These are phyloP conservation scores for Asobara japonica DNA, from an alignment of 1,140 invertebrate species.

Conservation along the genomic window DNA sequence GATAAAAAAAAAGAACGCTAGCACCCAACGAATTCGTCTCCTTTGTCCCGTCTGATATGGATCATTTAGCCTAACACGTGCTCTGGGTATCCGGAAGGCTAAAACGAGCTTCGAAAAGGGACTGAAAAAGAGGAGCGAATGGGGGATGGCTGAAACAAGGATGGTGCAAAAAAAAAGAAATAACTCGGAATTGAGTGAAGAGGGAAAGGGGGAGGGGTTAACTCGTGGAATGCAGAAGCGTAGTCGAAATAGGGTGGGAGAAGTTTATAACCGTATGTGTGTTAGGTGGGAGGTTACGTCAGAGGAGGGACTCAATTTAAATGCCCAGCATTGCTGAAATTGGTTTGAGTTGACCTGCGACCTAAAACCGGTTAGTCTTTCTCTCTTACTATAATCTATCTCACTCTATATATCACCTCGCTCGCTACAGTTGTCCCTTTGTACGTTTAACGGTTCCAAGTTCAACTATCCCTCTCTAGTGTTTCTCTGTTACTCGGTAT, in stretches of 20 bases:
- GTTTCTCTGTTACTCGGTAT: not conserved
- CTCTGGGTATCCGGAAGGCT: not conserved
- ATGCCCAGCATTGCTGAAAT: conserved; percentile 34
- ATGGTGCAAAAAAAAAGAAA: not conserved
- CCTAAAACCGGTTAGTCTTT: conserved; percentile 14
- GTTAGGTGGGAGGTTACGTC: conserved; percentile 32
- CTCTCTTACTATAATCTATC: too few relatives aligned
- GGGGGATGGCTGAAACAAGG: not conserved
- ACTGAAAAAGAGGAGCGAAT: not conserved
- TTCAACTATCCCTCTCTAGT: not conserved
- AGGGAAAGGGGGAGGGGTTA: too few relatives aligned
- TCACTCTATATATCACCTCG: conserved; percentile 8
- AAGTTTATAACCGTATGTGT: conserved; percentile 11
- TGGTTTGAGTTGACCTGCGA: conserved; percentile 30
- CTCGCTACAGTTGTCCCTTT: conserved; percentile 11
- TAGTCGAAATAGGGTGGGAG: not conserved
- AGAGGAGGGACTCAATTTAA: conserved; percentile 31
- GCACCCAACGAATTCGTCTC: not conserved
- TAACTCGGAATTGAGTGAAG: not conserved
- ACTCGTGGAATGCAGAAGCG: conserved; percentile 12
- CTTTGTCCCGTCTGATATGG: conserved; percentile 19
- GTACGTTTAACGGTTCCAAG: conserved; percentile 18
- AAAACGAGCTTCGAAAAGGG: not conserved
- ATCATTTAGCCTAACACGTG: conserved; percentile 20
- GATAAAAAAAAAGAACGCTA: not conserved